phyloP scores from a whole-genome alignment of 2,797 vertebrate genomes.

The Poeciliopsis presidionis region DNA sequence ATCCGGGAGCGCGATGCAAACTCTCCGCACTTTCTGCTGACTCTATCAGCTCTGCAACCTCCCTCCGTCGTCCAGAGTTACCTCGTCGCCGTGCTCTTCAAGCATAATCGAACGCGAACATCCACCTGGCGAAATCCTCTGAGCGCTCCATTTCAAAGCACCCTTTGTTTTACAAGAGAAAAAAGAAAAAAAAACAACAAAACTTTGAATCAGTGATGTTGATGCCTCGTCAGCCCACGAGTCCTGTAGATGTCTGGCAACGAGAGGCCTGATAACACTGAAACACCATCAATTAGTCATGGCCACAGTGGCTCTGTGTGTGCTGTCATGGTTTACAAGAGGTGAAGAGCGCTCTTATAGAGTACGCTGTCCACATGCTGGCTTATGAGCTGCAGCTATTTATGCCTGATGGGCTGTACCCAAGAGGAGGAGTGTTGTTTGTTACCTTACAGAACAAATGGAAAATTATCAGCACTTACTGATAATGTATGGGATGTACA shows the following conservation, averaged over 20 bases:
- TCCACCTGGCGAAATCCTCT: constrained; percentile 23
- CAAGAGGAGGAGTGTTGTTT: background rate
- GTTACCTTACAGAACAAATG: background rate
- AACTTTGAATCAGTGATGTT: constrained; percentile 55
- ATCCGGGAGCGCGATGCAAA: constrained; percentile 9
- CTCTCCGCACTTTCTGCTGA: background rate
- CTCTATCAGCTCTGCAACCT: constrained; percentile 20
- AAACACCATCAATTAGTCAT: constrained; percentile 50
- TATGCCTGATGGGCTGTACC: constrained; percentile 16
- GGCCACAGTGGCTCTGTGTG: constrained; percentile 18
- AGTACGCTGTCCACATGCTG: background rate
- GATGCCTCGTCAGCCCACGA: constrained; percentile 45
- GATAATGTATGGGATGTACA: too few relatives aligned
- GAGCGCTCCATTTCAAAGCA: constrained; percentile 49
- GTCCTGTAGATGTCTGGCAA: constrained; percentile 25
- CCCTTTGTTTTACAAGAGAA: constrained; percentile 30
- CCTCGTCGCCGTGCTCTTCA: constrained; percentile 12
- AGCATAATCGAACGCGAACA: constrained; percentile 24
- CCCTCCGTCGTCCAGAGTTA: constrained; percentile 16
- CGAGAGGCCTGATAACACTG: constrained; percentile 41
- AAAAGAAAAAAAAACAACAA: constrained; percentile 12
- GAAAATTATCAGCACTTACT: background rate
- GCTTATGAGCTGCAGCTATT: constrained; percentile 23
- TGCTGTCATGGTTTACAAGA: constrained; percentile 17
- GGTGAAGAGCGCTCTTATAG: constrained; percentile 14